These are phyloP conservation scores for Ageneiosus marmoratus DNA, from an alignment of 2,113 vertebrate species.

Conservation along the genomic window DNA sequence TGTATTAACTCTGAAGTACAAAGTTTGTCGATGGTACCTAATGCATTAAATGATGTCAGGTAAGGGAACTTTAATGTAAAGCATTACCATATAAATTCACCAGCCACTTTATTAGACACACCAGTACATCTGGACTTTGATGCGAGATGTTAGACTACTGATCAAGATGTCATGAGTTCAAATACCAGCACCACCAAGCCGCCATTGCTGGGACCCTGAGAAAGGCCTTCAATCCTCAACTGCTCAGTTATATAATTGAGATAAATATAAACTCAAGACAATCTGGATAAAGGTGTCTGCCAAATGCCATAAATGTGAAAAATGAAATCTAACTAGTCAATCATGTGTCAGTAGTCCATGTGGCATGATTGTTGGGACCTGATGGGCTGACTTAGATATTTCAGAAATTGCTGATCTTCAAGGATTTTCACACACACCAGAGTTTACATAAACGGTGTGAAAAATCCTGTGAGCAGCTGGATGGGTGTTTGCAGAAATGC, in stretches of 20 bases:
- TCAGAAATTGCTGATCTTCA: not conserved
- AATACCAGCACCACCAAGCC: too few species aligned
- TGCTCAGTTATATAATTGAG: too few species aligned
- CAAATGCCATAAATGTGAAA: too few species aligned
- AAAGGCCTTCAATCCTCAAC: too few species aligned
- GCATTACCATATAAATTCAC: not conserved
- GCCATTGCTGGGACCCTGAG: too few species aligned
- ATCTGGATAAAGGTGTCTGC: too few species aligned
- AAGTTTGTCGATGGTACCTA: not conserved
- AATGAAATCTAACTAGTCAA: too few species aligned
- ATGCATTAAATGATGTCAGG: not conserved
- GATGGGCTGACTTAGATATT: not conserved
- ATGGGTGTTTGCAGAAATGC: not conserved
- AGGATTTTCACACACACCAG: not conserved
- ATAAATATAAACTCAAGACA: too few species aligned
- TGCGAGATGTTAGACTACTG: too few species aligned
- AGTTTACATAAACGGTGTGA: too few species aligned
- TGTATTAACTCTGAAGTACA: not conserved
- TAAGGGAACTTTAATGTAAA: not conserved
- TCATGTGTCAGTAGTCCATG: too few species aligned
- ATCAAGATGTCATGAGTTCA: too few species aligned
- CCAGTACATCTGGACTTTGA: not conserved
- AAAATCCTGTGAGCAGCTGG: not conserved
- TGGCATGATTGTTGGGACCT: not conserved
- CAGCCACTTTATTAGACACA: not conserved